A percentile compares a stretch with the other conserved stretches of the same genome.
Conservation (phyloP, 2,113 vertebrate species). For the Epinephelus fuscoguttatus region DNA sequence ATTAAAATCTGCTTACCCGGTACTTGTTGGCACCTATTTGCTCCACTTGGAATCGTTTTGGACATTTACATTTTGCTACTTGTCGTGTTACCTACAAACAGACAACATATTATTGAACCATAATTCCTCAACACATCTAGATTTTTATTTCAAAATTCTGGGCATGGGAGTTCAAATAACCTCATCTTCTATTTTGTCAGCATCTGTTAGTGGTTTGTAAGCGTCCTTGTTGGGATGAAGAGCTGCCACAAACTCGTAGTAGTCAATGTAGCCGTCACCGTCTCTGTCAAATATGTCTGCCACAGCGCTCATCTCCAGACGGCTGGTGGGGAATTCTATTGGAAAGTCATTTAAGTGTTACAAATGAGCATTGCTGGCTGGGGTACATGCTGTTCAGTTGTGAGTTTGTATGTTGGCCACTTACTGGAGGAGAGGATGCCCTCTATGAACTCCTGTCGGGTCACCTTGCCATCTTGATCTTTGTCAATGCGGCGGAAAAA, state of each 20-base stretch:
- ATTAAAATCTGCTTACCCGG: conserved; percentile 86
- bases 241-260: conserved; percentile 98
- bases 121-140: neutral
- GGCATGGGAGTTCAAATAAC: conserved; percentile 70
- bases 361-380: neutral
- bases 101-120: conserved; percentile 16
- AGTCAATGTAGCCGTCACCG: conserved; percentile 98
- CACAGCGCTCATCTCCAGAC: conserved; percentile 98
- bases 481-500: conserved; percentile 99
- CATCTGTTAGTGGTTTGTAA: conserved; percentile 97
- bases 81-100: conserved; percentile 94
- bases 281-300: conserved; percentile 99
- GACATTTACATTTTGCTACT: conserved; percentile 99
- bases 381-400: neutral
- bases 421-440: conserved; percentile 99
- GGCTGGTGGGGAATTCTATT: conserved; percentile 95
- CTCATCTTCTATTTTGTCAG: conserved; percentile 99
- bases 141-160: neutral
- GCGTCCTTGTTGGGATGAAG: conserved; percentile 99
- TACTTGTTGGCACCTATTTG: conserved; percentile 99
- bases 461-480: conserved; percentile 99
- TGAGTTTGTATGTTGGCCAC: conserved; percentile 56
- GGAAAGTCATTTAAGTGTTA: neutral
- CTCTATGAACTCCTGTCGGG: conserved; percentile 97
- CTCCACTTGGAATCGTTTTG: conserved; percentile 98